These are phyloP conservation scores for Parus major DNA, from an alignment of 2,113 vertebrate genomes.

Conservation along the genomic window DNA sequence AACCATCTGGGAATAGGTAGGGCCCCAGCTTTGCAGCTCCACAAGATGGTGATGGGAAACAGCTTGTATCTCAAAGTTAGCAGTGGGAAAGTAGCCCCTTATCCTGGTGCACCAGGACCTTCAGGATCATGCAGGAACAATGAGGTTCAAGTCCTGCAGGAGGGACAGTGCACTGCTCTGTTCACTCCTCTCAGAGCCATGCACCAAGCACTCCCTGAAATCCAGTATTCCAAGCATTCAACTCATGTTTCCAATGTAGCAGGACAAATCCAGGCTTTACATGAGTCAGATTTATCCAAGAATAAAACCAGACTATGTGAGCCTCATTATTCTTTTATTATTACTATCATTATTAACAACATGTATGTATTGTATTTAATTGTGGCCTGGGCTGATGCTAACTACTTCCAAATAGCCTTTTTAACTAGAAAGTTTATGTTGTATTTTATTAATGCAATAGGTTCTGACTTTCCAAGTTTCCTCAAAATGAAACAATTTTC, in stretches of 20 bases:
- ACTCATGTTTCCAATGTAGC: neutral
- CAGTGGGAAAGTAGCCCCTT: neutral
- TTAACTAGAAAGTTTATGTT: conserved; percentile 20
- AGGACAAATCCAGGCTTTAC: neutral
- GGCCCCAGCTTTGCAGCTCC: neutral
- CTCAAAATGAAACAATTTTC: conserved; percentile 53
- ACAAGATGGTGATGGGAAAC: neutral
- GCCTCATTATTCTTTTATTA: neutral
- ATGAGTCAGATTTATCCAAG: neutral
- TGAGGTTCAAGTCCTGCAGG: neutral
- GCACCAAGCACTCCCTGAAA: neutral
- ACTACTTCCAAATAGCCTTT: conserved; percentile 28
- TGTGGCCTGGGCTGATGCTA: neutral
- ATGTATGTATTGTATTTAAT: neutral
- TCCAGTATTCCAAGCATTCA: neutral
- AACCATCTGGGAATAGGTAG: neutral
- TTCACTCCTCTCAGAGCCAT: neutral
- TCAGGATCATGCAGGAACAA: neutral
- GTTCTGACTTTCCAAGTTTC: conserved; percentile 50
- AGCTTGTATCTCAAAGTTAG: neutral
- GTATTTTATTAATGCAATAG: conserved; percentile 16
- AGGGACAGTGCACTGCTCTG: neutral
- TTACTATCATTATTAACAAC: neutral
- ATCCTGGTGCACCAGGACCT: neutral
- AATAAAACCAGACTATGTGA: neutral